phyloP scores from a whole-genome alignment of 2,113 vertebrate genomes.

The Aix galericulata region DNA sequence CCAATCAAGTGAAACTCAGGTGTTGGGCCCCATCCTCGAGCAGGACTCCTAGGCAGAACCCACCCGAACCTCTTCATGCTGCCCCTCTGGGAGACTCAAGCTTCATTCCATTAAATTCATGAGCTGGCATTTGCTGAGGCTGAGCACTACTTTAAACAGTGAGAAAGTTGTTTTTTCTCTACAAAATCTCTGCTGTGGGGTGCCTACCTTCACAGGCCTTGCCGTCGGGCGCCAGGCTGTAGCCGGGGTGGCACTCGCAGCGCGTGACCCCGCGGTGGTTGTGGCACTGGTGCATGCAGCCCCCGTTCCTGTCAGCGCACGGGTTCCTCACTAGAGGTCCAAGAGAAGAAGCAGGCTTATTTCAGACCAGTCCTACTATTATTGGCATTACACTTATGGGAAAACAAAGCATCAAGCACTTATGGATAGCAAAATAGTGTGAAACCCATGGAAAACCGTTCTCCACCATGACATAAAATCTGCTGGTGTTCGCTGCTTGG shows the following conservation, averaged over 20 bases:
- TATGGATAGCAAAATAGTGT: rapidly evolving
- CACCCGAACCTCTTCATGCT: rapidly evolving
- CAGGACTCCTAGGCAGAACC: not conserved
- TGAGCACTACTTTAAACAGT: rapidly evolving
- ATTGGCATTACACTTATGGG: rapidly evolving
- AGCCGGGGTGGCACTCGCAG: constrained; percentile 86
- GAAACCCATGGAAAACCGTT: rapidly evolving
- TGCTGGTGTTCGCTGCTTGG: not conserved
- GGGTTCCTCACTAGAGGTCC: constrained; percentile 79
- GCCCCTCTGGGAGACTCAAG: rapidly evolving
- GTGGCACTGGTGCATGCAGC: constrained; percentile 88
- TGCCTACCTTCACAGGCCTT: constrained; percentile 85
- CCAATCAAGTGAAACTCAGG: rapidly evolving
- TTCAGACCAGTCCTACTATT: rapidly evolving
- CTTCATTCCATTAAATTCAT: rapidly evolving
- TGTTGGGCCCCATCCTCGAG: rapidly evolving
- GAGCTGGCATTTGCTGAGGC: rapidly evolving
- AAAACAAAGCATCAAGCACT: not conserved
- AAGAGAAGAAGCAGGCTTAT: rapidly evolving
- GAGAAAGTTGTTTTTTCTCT: rapidly evolving
- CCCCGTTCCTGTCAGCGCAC: constrained; percentile 83
- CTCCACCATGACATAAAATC: not conserved
- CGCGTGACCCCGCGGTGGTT: constrained; percentile 70
- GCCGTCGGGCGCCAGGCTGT: constrained; percentile 77
- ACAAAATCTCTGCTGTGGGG: rapidly evolving